Conservation (phyloP, 2,113 vertebrate species). For the Limnothrissa miodon region DNA sequence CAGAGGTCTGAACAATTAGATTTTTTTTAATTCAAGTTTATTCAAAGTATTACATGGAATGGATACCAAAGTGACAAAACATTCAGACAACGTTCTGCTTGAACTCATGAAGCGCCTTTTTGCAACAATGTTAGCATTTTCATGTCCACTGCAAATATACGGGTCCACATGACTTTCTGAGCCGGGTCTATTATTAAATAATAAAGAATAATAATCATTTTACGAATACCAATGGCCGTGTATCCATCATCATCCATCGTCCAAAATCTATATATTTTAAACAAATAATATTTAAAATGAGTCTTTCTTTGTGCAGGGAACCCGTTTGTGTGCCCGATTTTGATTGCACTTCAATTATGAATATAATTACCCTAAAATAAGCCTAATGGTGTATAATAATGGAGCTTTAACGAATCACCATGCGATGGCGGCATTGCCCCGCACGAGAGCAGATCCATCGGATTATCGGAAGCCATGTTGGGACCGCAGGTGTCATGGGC, state of each 20-base stretch:
- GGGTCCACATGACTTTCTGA: too few species aligned
- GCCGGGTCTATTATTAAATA: too few species aligned
- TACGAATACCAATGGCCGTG: neutral
- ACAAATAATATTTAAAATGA: too few species aligned
- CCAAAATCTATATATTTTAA: too few species aligned
- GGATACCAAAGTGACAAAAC: neutral
- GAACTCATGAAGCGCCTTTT: neutral
- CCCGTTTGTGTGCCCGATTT: too few species aligned
- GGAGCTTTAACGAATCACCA: constrained; percentile 1
- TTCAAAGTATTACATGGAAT: neutral
- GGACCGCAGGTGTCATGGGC: constrained; percentile 53
- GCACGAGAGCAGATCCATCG: constrained; percentile 19
- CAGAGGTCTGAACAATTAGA: neutral
- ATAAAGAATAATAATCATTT: neutral
- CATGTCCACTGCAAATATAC: too few species aligned
- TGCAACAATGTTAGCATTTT: neutral
- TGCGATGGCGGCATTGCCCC: neutral
- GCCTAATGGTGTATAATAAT: too few species aligned
- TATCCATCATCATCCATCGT: neutral
- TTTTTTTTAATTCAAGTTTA: neutral
- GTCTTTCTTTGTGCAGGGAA: too few species aligned
- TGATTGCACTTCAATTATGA: too few species aligned
- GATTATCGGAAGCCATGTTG: constrained; percentile 70
- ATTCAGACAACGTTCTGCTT: neutral
- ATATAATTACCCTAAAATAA: too few species aligned